Evolutionary conservation across 2,888 invertebrate species (phyloP), one percentile per base, ranked within the genome.

Genomic region (Eupithecia inturbata): DNA sequence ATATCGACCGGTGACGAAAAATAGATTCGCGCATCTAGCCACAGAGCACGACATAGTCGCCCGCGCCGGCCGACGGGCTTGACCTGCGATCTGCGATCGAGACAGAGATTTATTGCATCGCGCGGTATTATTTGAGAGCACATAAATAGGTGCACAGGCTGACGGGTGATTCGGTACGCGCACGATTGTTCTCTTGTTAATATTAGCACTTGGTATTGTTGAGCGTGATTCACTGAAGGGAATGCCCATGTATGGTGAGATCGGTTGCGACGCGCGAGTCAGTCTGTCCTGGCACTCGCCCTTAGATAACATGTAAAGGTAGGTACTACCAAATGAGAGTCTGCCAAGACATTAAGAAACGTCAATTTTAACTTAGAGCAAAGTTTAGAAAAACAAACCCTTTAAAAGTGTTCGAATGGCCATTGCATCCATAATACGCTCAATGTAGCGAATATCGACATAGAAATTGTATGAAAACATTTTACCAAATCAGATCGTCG

Each of bases 1-100:
- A 80, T 84, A 84, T 82, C 84, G 79, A 79, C 81, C 73, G 72
- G 76, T 71, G 77, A 81, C 81, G 81, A 74, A 81, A 83, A 83
- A 86, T 86, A 85, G 84, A 84, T 81, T 77, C 78, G 74, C 70
- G 60, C 72, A 73, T 75, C 73, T 72, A 72, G 64, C 72, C 76
- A 70, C 68, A 71, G 73, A 70, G 67, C 67, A 71, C 53, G n/a
- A 26, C 26, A 16, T 10, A 66, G 67, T 67, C 36, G 39, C 53
- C 53, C 53, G 53, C 45, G 53, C 63, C 39, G 60, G 22, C 66
- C 64, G 67, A 41, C 62, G 28, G 64, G 70, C 57, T 33, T 26
- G 57, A 60, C 62, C 33, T 67, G 3, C 33, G 68, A 45, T 71
- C 31, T 60, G 3, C 31, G 68, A 57, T 72, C 69, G 75, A 67